These are phyloP conservation scores for Gymnothorax reevesii DNA, from an alignment of 2,797 vertebrate species.

Conservation along the genomic window DNA sequence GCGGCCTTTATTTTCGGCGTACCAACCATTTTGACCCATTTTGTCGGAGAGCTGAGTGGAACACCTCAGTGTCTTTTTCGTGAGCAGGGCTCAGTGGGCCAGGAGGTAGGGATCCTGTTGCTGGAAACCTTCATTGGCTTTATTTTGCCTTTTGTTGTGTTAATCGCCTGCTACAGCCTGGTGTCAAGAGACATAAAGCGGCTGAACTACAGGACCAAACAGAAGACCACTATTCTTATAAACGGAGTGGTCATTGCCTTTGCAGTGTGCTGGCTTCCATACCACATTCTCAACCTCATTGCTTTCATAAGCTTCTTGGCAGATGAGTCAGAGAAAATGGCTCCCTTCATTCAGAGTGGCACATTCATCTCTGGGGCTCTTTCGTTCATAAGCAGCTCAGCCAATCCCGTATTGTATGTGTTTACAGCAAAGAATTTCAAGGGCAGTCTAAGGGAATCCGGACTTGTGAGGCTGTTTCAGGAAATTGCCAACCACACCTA, in stretches of 20 bases:
- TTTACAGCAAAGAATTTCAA: slow-evolving; percentile 69
- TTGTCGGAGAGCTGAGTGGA: neutral
- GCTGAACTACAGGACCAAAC: slow-evolving; percentile 56
- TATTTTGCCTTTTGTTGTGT: slow-evolving; percentile 65
- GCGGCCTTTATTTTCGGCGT: slow-evolving; percentile 61
- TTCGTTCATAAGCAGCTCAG: slow-evolving; percentile 66
- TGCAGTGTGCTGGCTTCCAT: slow-evolving; percentile 68
- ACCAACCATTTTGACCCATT: slow-evolving; percentile 56
- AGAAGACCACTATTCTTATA: slow-evolving; percentile 56
- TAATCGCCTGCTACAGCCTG: slow-evolving; percentile 60
- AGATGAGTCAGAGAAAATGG: slow-evolving; percentile 20
- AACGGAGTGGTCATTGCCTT: slow-evolving; percentile 59
- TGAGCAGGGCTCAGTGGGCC: slow-evolving; percentile 47
- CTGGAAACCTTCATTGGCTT: slow-evolving; percentile 69
- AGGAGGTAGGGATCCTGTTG: slow-evolving; percentile 51
- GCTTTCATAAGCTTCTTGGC: slow-evolving; percentile 48
- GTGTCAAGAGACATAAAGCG: slow-evolving; percentile 57
- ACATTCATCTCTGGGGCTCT: slow-evolving; percentile 61
- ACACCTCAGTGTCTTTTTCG: slow-evolving; percentile 41
- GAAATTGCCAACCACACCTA: slow-evolving; percentile 59
- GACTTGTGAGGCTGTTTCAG: slow-evolving; percentile 69
- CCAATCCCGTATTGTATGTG: slow-evolving; percentile 68
- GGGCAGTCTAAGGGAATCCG: slow-evolving; percentile 58
- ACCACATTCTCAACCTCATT: slow-evolving; percentile 66
- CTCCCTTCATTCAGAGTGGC: slow-evolving; percentile 36